Conservation (phyloP, 2,113 vertebrate genomes). For the Sinocyclocheilus anophthalmus region DNA sequence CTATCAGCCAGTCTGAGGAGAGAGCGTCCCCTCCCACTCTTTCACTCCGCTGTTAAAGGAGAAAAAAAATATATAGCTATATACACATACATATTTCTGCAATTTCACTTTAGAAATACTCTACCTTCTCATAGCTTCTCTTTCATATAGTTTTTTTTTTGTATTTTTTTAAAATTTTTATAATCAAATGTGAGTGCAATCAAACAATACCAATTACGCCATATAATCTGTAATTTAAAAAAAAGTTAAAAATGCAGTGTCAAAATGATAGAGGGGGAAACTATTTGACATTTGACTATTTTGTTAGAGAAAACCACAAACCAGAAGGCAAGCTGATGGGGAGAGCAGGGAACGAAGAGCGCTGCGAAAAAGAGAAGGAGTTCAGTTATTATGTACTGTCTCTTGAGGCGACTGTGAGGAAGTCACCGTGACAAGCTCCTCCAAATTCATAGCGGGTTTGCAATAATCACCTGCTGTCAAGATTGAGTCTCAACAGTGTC, state of each 20-base stretch:
- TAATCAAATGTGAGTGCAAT: slow-evolving; percentile 85
- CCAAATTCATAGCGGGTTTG: slow-evolving; percentile 6
- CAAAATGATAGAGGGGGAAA: slow-evolving; percentile 42
- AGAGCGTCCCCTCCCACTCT: slow-evolving; percentile 20
- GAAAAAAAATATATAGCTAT: slow-evolving; percentile 37
- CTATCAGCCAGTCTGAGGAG: slow-evolving; percentile 67
- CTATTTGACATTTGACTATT: slow-evolving; percentile 23
- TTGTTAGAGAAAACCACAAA: slow-evolving; percentile 45
- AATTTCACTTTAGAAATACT: slow-evolving; percentile 56
- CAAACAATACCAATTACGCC: slow-evolving; percentile 93
- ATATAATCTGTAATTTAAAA: slow-evolving; percentile 73
- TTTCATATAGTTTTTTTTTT: slow-evolving; percentile 79
- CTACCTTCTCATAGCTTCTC: slow-evolving; percentile 39
- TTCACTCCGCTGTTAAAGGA: slow-evolving; percentile 24
- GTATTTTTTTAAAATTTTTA: slow-evolving; percentile 76
- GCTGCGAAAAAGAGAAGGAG: slow-evolving; percentile 33
- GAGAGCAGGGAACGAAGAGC: background rate
- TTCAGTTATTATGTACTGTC: slow-evolving; percentile 28
- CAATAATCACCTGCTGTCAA: slow-evolving; percentile 24
- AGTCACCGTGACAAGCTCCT: background rate
- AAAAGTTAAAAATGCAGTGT: slow-evolving; percentile 60
- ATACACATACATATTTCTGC: slow-evolving; percentile 51
- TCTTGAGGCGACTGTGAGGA: slow-evolving; percentile 34
- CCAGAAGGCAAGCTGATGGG: slow-evolving; percentile 81
- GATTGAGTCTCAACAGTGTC: background rate